A percentile compares a stretch with the other conserved stretches of the same genome.
Conservation (phyloP, 30 jellyfish, hydroid and myxozoan genomes). For the Hydractinia echinata region DNA sequence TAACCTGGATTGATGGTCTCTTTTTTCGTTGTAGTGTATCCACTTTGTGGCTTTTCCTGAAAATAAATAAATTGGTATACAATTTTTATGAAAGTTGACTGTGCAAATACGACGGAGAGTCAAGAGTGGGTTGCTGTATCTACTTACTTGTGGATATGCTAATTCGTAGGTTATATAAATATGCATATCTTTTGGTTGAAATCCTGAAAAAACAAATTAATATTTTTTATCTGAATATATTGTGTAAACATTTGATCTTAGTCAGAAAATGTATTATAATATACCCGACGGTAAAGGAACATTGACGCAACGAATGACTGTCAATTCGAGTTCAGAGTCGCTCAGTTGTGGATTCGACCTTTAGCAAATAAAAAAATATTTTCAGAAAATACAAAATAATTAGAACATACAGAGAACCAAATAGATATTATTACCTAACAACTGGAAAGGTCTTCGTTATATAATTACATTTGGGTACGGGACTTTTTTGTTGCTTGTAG, state of each 20-base stretch:
- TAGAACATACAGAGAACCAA: neutral
- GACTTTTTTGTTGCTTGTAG: constrained; percentile 52
- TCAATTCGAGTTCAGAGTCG: constrained; percentile 85
- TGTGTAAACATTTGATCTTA: neutral
- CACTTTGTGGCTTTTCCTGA: constrained; percentile 92
- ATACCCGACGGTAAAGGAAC: constrained; percentile 87
- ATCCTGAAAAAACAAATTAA: constrained; percentile 39
- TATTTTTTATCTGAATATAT: neutral
- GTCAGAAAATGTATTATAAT: neutral
- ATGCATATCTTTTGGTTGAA: constrained; percentile 84
- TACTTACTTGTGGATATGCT: constrained; percentile 59
- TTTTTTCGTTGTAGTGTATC: constrained; percentile 50
- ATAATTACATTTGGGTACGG: constrained; percentile 79
- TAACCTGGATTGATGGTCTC: constrained; percentile 84
- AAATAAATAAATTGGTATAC: neutral
- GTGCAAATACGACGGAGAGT: neutral
- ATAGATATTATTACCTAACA: constrained; percentile 48
- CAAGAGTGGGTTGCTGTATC: neutral
- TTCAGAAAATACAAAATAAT: neutral
- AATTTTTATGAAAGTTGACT: neutral
- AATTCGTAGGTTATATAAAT: constrained; percentile 75
- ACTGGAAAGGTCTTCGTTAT: constrained; percentile 81
- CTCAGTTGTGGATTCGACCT: constrained; percentile 93
- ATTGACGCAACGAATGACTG: constrained; percentile 70
- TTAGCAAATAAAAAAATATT: neutral